Conservation (phyloP, 2,888 invertebrate species). For the Anticlea derivata region DNA sequence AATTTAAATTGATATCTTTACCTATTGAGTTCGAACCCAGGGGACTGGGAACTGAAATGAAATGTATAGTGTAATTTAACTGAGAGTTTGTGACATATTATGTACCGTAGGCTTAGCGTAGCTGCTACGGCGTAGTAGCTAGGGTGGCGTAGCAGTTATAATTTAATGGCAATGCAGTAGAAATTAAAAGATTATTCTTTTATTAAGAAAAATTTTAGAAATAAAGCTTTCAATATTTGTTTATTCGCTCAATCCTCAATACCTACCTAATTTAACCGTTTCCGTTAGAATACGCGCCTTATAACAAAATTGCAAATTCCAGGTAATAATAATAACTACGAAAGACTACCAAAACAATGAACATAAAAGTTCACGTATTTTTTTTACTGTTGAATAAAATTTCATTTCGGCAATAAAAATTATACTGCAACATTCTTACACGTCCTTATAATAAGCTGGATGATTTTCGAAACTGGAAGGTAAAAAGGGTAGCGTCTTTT, state of each 20-base stretch:
- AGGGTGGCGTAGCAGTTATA: too few relatives aligned
- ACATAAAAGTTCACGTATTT: slow-evolving; percentile 19
- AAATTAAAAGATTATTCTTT: too few relatives aligned
- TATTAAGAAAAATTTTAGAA: too few relatives aligned
- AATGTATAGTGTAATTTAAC: too few relatives aligned
- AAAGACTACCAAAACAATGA: slow-evolving; percentile 14
- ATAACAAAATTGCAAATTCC: not conserved
- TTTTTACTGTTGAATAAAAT: slow-evolving; percentile 34
- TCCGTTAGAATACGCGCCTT: not conserved
- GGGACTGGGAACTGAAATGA: too few relatives aligned
- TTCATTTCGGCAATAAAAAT: slow-evolving; percentile 40
- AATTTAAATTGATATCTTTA: not conserved
- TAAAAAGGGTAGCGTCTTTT: slow-evolving; percentile 32
- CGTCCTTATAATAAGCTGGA: slow-evolving; percentile 52
- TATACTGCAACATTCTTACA: slow-evolving; percentile 49
- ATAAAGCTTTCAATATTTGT: too few relatives aligned
- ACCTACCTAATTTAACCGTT: too few relatives aligned
- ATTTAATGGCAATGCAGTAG: too few relatives aligned
- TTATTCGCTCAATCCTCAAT: too few relatives aligned
- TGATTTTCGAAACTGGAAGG: slow-evolving; percentile 45
- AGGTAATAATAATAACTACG: slow-evolving; percentile 12
- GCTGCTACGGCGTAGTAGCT: not conserved
- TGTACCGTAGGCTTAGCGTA: too few relatives aligned
- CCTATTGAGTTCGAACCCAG: too few relatives aligned
- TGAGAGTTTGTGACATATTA: too few relatives aligned